Evolutionary conservation across 2,113 vertebrate genomes (phyloP).

Genomic region (Otocyon megalotis): DNA sequence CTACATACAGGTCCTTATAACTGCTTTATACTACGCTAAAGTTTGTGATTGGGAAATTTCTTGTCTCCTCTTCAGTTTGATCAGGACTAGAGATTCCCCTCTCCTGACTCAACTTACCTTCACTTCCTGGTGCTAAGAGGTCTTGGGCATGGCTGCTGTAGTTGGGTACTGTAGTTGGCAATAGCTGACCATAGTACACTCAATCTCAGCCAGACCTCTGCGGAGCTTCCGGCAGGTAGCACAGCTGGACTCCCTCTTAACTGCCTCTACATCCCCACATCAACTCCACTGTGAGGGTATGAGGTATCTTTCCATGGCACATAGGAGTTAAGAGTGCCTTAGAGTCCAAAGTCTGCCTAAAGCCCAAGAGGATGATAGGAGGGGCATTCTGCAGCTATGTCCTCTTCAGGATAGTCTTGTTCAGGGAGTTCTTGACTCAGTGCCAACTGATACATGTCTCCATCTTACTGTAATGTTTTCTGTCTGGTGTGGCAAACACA

Average conservation of each 20-base stretch:
- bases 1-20: accelerated
- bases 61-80: background rate
- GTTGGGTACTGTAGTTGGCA: background rate
- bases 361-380: background rate
- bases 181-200: background rate
- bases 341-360: background rate
- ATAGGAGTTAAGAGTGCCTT: background rate
- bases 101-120: background rate
- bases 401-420: background rate
- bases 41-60: background rate
- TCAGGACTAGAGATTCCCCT: background rate
- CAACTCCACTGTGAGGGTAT: background rate
- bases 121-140: background rate
- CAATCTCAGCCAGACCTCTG: background rate
- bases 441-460: background rate
- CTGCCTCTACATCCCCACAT: background rate
- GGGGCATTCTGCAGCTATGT: background rate
- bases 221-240: background rate
- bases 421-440: background rate
- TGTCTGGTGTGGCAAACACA: background rate
- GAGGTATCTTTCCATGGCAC: background rate
- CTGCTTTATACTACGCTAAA: background rate
- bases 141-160: background rate
- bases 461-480: background rate
- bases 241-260: background rate